Evolutionary conservation across 1,140 invertebrate species (phyloP).

Genomic region (Zaprionus taronus): DNA sequence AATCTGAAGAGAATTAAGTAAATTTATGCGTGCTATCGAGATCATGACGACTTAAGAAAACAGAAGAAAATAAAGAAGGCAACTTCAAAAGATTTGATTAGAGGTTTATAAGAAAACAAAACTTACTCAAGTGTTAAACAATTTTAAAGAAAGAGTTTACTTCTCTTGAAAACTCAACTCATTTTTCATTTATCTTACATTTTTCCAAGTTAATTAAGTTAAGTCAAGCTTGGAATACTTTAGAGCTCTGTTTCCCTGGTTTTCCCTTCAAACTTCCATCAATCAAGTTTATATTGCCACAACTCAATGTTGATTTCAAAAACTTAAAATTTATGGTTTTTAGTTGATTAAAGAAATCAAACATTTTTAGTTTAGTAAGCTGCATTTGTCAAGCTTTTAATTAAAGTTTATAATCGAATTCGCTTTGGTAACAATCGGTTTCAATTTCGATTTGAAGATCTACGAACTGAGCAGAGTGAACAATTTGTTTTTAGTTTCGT

Average conservation of each 20-base stretch:
- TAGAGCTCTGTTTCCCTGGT: not conserved
- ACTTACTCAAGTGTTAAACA: not conserved
- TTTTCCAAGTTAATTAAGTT: conserved; percentile 1
- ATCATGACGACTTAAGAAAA: not conserved
- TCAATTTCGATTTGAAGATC: not conserved
- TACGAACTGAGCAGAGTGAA: not conserved
- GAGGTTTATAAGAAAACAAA: not conserved
- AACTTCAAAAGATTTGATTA: conserved; percentile 7
- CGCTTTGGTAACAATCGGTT: not conserved
- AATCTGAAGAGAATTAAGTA: not conserved
- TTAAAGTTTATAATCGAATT: conserved; percentile 7
- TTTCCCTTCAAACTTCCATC: not conserved
- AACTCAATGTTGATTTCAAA: not conserved
- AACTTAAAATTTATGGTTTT: not conserved
- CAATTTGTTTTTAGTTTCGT: not conserved
- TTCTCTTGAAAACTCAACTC: not conserved
- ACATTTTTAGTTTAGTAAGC: not conserved
- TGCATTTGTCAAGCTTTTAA: conserved; percentile 4
- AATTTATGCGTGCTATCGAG: not conserved
- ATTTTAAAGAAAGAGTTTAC: not conserved
- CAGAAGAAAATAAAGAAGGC: not conserved
- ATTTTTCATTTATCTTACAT: not conserved
- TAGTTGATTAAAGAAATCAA: not conserved
- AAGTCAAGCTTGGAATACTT: not conserved
- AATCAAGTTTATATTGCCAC: not conserved